Conservation (phyloP, 2,888 invertebrate species). For the Gerris lacustris region DNA sequence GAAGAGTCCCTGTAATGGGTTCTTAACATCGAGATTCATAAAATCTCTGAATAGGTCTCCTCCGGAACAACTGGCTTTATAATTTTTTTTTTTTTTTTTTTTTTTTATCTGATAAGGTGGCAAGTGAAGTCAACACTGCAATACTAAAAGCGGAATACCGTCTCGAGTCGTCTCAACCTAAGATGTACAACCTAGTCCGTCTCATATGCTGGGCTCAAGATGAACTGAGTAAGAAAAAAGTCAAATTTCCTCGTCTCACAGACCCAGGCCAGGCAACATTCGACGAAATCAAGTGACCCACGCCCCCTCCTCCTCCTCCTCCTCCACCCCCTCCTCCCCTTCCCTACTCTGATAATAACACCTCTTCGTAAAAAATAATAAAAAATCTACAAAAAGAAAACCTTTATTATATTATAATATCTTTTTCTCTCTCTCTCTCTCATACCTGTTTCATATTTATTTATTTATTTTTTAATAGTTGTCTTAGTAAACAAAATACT, state of each 20-base stretch:
- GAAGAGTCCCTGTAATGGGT: too few relatives aligned
- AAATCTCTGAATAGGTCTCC: too few relatives aligned
- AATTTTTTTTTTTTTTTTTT: neutral
- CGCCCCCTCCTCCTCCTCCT: neutral
- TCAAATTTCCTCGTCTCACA: slow-evolving; percentile 91
- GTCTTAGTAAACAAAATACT: too few relatives aligned
- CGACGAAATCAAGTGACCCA: slow-evolving; percentile 27
- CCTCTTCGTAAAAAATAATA: neutral
- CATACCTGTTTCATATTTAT: too few relatives aligned
- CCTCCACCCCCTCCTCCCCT: neutral
- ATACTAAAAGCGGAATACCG: slow-evolving; percentile 87
- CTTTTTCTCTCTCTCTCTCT: too few relatives aligned
- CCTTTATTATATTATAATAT: too few relatives aligned
- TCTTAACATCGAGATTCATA: too few relatives aligned
- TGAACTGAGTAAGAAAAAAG: slow-evolving; percentile 83
- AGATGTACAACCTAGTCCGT: slow-evolving; percentile 79
- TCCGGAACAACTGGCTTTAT: too few relatives aligned
- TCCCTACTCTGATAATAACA: slow-evolving; percentile 8
- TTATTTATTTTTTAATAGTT: too few relatives aligned
- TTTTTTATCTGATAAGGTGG: slow-evolving; percentile 50
- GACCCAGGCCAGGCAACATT: slow-evolving; percentile 76
- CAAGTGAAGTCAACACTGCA: slow-evolving; percentile 95
- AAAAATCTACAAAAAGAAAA: neutral
- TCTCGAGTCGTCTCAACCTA: slow-evolving; percentile 71
- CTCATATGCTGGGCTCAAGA: slow-evolving; percentile 93